A percentile compares a stretch with the other conserved stretches of the same genome.
phyloP scores from a whole-genome alignment of 2,888 invertebrate species.

The Chymomyza fuscimana region DNA sequence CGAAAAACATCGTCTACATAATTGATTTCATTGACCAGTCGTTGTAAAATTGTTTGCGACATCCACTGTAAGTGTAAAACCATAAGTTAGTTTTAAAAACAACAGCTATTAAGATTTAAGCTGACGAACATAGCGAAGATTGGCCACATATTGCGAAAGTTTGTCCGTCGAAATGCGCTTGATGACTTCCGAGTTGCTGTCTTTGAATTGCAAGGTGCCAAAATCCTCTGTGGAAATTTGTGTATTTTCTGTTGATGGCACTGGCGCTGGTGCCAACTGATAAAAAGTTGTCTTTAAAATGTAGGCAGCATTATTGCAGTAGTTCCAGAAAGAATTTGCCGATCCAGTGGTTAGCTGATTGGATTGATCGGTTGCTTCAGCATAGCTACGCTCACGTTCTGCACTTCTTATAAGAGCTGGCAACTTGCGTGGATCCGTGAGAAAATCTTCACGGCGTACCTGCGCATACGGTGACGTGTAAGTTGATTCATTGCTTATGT shows the following conservation, averaged over 20 bases:
- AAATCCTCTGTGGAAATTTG: conserved; percentile 76
- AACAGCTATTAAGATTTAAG: neutral
- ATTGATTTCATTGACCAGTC: conserved; percentile 87
- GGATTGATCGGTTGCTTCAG: conserved; percentile 63
- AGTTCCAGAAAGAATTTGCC: conserved; percentile 79
- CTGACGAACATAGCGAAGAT: conserved; percentile 84
- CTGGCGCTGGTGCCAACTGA: conserved; percentile 77
- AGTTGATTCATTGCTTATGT: conserved; percentile 65
- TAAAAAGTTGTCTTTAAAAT: conserved; percentile 78
- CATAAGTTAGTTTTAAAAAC: neutral
- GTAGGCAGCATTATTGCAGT: conserved; percentile 78
- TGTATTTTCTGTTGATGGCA: conserved; percentile 71
- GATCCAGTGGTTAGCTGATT: conserved; percentile 61
- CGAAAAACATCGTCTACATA: conserved; percentile 86
- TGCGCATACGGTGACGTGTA: conserved; percentile 76
- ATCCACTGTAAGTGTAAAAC: conserved; percentile 85
- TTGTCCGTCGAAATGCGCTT: conserved; percentile 81
- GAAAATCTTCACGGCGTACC: conserved; percentile 78
- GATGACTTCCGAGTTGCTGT: conserved; percentile 79
- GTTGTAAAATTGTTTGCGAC: conserved; percentile 89
- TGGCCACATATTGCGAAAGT: conserved; percentile 89
- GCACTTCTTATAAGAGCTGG: conserved; percentile 48
- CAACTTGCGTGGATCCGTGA: conserved; percentile 80
- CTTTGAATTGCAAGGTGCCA: conserved; percentile 71
- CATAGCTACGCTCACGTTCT: conserved; percentile 66